Conservation (phyloP, 2,888 invertebrate genomes). For the Zelleria hepariella region DNA sequence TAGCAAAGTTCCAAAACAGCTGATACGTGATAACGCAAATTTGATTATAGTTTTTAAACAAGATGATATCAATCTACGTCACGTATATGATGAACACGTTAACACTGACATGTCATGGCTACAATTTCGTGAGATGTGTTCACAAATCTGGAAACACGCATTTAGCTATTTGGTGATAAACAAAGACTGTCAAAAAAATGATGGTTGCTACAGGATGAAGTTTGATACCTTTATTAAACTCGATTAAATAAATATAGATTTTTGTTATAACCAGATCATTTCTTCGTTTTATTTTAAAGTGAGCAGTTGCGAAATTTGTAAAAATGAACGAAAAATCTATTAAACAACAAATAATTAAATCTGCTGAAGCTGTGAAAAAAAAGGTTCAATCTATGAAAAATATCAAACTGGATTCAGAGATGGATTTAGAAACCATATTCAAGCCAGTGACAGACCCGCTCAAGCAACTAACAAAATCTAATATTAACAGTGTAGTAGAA, state of each 20-base stretch:
- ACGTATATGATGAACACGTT: constrained; percentile 17
- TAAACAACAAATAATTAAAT: too few species aligned
- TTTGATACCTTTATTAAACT: constrained; percentile 8
- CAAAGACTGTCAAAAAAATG: constrained; percentile 15
- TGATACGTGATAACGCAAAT: constrained; percentile 8
- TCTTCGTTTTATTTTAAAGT: too few species aligned
- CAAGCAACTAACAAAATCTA: too few species aligned
- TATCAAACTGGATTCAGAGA: too few species aligned
- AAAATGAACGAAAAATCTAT: too few species aligned
- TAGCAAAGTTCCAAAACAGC: constrained; percentile 9
- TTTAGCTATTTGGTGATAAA: constrained; percentile 9
- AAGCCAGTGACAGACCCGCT: too few species aligned
- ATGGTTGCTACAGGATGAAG: constrained; percentile 15
- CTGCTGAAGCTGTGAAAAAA: not conserved
- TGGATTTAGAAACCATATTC: too few species aligned
- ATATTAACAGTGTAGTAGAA: too few species aligned
- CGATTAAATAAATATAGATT: not conserved
- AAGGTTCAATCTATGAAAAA: too few species aligned
- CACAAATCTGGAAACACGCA: constrained; percentile 5
- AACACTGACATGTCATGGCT: constrained; percentile 17
- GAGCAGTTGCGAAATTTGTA: too few species aligned
- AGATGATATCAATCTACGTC: constrained; percentile 12
- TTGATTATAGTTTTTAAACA: constrained; percentile 11
- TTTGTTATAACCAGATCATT: not conserved
- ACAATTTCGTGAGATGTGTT: constrained; percentile 10